A percentile compares a stretch with the other conserved stretches of the same genome.
Conservation (phyloP, 2,113 vertebrate genomes). For the Catharus fuscescens region DNA sequence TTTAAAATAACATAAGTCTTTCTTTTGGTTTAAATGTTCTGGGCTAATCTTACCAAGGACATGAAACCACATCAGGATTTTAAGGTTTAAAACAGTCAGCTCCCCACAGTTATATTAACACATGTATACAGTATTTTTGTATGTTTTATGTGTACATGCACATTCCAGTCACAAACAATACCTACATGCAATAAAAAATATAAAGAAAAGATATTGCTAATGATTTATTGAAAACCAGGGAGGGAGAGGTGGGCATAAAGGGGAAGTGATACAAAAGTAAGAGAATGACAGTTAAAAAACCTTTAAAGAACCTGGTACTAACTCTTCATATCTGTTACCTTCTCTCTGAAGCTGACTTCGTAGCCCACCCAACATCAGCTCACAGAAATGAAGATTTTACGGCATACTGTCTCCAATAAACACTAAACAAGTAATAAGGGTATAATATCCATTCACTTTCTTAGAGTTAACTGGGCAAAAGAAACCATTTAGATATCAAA, state of each 20-base stretch:
- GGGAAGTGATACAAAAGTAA: neutral
- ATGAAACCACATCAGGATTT: neutral
- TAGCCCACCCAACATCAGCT: neutral
- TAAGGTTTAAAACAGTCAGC: neutral
- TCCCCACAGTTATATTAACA: neutral
- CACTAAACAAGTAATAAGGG: neutral
- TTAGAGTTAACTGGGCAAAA: neutral
- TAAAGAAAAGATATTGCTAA: neutral
- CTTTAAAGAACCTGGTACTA: neutral
- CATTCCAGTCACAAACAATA: neutral
- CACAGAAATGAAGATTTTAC: neutral
- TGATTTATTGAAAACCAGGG: neutral
- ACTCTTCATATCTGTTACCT: neutral
- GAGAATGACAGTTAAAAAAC: neutral
- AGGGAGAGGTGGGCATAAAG: neutral
- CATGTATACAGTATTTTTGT: neutral
- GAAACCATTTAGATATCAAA: neutral
- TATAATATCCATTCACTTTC: neutral
- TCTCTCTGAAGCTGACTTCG: neutral
- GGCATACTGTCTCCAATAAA: neutral
- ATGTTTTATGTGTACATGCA: neutral
- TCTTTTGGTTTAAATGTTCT: neutral
- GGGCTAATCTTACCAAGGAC: neutral
- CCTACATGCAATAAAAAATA: neutral
- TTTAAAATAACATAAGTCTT: neutral